These are phyloP conservation scores for Crocidura indochinensis DNA, from an alignment of 2,797 vertebrate genomes.

Conservation along the genomic window DNA sequence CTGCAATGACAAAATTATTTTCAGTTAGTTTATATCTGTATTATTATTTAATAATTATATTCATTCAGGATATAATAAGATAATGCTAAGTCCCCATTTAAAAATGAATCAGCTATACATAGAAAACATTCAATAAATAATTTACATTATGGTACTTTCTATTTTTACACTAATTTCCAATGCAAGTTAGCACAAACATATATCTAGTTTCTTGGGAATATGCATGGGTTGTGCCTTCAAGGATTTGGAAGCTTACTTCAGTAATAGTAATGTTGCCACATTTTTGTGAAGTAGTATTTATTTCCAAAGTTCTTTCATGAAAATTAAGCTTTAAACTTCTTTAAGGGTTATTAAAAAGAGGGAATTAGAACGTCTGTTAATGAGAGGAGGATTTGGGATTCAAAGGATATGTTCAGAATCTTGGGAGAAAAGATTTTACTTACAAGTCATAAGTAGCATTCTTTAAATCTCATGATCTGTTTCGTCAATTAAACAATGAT, in stretches of 20 bases:
- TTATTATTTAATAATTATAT: slow-evolving; percentile 78
- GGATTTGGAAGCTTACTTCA: slow-evolving; percentile 47
- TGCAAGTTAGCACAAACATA: slow-evolving; percentile 49
- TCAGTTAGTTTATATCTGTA: slow-evolving; percentile 64
- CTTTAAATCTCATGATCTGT: neutral
- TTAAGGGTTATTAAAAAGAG: neutral
- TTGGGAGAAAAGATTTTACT: neutral
- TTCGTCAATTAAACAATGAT: slow-evolving; percentile 33
- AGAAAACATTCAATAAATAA: slow-evolving; percentile 65
- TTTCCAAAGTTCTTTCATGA: slow-evolving; percentile 62
- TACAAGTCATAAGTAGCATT: slow-evolving; percentile 4
- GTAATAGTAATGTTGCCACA: slow-evolving; percentile 50
- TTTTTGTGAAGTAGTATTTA: slow-evolving; percentile 54
- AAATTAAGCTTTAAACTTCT: slow-evolving; percentile 30
- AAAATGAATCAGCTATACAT: slow-evolving; percentile 59
- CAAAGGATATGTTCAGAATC: slow-evolving; percentile 29
- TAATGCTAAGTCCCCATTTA: slow-evolving; percentile 63
- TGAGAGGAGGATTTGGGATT: slow-evolving; percentile 13
- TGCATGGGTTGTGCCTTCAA: slow-evolving; percentile 50
- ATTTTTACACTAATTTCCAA: slow-evolving; percentile 71
- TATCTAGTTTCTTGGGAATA: slow-evolving; percentile 66
- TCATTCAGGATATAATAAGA: slow-evolving; percentile 54
- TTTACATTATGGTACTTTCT: slow-evolving; percentile 59
- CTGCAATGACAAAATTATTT: slow-evolving; percentile 66
- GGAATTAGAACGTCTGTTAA: slow-evolving; percentile 12